These are phyloP conservation scores for Ladona fulva DNA, from an alignment of 1,140 invertebrate genomes.

Conservation along the genomic window DNA sequence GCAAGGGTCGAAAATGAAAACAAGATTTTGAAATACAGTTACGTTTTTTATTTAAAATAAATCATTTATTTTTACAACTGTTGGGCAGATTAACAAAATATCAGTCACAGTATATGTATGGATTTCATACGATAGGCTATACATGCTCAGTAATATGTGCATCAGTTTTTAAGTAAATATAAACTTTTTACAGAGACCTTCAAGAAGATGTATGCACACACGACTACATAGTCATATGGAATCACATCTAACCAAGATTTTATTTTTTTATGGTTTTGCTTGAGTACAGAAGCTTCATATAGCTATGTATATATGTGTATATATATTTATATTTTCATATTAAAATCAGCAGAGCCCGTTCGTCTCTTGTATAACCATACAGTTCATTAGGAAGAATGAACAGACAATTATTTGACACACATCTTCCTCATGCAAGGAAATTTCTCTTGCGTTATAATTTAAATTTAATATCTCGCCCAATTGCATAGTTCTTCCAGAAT, in stretches of 20 bases:
- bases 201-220: not conserved
- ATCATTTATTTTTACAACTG: conserved; percentile 11
- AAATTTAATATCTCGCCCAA: too few species aligned
- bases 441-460: too few species aligned
- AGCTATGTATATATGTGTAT: not conserved
- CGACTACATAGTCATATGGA: conserved; percentile 1
- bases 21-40: not conserved
- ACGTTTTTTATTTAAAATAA: conserved; percentile 11
- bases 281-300: conserved; percentile 9
- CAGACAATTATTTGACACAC: too few species aligned
- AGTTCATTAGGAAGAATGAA: too few species aligned
- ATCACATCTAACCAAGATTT: not conserved
- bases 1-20: not conserved
- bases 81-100: conserved; percentile 10
- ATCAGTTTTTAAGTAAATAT: not conserved
- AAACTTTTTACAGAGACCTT: conserved; percentile 2
- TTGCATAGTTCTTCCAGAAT: too few species aligned
- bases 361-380: too few species aligned
- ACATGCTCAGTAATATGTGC: not conserved
- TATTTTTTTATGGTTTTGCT: not conserved
- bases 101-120: conserved; percentile 9
- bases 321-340: not conserved
- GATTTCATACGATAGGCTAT: conserved; percentile 9
- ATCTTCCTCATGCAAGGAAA: too few species aligned
- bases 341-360: not conserved